Evolutionary conservation across 2,797 vertebrate species (phyloP).

Genomic region (Triplophysa bombifrons): DNA sequence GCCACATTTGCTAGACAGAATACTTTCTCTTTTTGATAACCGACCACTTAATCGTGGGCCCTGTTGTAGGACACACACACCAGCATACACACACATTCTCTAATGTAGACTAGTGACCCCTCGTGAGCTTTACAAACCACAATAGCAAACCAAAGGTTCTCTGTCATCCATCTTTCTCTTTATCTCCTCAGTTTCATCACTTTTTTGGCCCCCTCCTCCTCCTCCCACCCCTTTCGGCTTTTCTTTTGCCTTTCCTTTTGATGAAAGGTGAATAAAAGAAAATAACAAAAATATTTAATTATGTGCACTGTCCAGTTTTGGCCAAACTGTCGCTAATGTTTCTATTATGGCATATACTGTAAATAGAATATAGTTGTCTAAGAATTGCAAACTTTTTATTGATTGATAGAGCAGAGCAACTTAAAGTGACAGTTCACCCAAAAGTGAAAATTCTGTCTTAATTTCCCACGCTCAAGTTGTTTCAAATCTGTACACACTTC

Average conservation of each 20-base stretch:
- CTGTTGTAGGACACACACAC: constrained; percentile 16
- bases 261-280: not conserved
- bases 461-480: too few species aligned
- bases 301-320: not conserved
- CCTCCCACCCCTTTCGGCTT: not conserved
- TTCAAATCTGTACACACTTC: too few species aligned
- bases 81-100: not conserved
- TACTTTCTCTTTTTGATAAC: constrained; percentile 44
- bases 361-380: too few species aligned
- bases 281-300: not conserved
- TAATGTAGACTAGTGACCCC: constrained; percentile 24
- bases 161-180: constrained; percentile 34
- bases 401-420: too few species aligned
- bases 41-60: constrained; percentile 20
- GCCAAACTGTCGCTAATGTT: not conserved
- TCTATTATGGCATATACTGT: too few species aligned
- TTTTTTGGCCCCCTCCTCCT: not conserved
- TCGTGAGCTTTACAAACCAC: constrained; percentile 29
- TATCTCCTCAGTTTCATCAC: constrained; percentile 1
- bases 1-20: constrained; percentile 33
- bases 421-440: too few species aligned
- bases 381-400: too few species aligned
- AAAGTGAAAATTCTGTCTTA: too few species aligned
- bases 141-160: constrained; percentile 53
- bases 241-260: not conserved